Evolutionary conservation across 1,140 invertebrate genomes (phyloP), one percentile per base, ranked within the genome.

Genomic region (Cyclina sinensis): DNA sequence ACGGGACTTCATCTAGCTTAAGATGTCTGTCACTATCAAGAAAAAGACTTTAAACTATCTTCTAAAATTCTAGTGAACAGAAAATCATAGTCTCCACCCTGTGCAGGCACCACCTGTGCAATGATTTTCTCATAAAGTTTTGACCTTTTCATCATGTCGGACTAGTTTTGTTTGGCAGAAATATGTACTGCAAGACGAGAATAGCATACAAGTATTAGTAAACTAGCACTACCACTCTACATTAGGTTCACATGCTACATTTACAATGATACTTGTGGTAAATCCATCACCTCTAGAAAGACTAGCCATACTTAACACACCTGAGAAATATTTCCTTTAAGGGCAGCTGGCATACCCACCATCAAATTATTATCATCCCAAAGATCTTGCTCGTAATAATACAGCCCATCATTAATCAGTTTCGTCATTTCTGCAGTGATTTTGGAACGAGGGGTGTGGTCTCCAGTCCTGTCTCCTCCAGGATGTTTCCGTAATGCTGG

Each of bases 321-420:
- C 79, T 81, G 79, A 14, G 79, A 24, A 57, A 57, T 65, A 2
- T 62, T 84, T 73, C 62, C 81, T 30, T 59, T 37, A 70, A 32
- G 37, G 35, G 46, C 30, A 24, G 65, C 46, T 16, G 76, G 68
- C 24, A 89, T 89, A 88, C 88, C 74, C 89, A 92, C 91, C 91
- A 88, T 78, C 39, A 89, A 59, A 27, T 82, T 89, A 86, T 46
- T 57, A n/a, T 90, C 89, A 39, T 94, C 94, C 91, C 92, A 93
- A 11, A 95, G 88, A 65, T 94, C 93, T 85, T 95, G 93, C 96
- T 99, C 99, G 94, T 99, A 99, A 94, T 98, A 98, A 94, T 97
- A 97, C 9, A 99, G 96, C 12, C 99, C 99, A 96, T 99, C 98
- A 94, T 99, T 99, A 91, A 99, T 99, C 16, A 98, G 97, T 95